These are phyloP conservation scores for Halcyon leucocephala DNA, from an alignment of 2,797 vertebrate genomes.

Conservation along the genomic window DNA sequence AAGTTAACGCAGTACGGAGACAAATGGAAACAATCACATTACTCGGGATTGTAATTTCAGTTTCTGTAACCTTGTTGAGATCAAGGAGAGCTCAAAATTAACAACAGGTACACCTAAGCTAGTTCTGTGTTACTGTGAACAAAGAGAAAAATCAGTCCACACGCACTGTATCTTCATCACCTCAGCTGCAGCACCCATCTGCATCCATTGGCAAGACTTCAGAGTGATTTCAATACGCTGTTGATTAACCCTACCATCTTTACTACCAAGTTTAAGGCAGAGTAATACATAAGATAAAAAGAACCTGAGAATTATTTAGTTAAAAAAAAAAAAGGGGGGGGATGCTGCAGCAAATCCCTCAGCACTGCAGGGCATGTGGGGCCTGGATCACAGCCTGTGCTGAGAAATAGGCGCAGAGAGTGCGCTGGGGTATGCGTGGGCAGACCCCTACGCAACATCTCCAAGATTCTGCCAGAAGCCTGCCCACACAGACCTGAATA, in stretches of 20 bases:
- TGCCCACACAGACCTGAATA: constrained; percentile 39
- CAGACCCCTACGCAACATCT: constrained; percentile 13
- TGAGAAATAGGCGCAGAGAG: constrained; percentile 14
- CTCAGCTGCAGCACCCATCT: constrained; percentile 38
- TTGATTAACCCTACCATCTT: neutral
- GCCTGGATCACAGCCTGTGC: neutral
- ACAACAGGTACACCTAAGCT: constrained; percentile 6
- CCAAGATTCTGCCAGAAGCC: constrained; percentile 46
- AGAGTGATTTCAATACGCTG: neutral
- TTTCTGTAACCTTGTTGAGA: neutral
- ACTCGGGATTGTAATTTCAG: neutral
- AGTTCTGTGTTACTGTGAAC: neutral
- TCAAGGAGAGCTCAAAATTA: neutral
- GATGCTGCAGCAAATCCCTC: constrained; percentile 39
- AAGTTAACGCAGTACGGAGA: neutral
- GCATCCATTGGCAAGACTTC: constrained; percentile 30
- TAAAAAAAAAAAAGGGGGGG: neutral
- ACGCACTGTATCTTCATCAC: neutral
- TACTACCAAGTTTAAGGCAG: neutral
- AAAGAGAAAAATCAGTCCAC: constrained; percentile 10
- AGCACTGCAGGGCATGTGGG: constrained; percentile 27
- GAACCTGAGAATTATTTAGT: neutral
- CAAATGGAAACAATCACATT: neutral
- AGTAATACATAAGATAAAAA: constrained; percentile 12
- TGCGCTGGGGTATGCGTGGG: neutral